Conservation (phyloP, 2,888 invertebrate genomes). For the Phorcus lineatus region DNA sequence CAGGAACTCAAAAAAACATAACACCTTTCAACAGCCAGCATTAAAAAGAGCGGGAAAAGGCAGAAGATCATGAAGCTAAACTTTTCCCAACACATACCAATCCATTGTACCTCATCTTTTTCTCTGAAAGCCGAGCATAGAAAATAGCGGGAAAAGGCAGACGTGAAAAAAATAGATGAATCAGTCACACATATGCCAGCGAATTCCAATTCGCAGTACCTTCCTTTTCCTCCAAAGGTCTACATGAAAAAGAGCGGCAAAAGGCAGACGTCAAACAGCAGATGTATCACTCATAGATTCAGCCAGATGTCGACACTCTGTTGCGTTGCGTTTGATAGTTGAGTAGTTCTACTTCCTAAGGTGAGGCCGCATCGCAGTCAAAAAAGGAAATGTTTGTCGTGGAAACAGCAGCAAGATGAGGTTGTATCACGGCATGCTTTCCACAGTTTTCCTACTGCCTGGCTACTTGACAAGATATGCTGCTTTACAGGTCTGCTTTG, state of each 20-base stretch:
- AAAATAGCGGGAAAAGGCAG: conserved; percentile 7
- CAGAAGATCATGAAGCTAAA: not conserved
- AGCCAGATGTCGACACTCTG: conserved; percentile 8
- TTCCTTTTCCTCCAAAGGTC: not conserved
- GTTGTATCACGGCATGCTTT: not conserved
- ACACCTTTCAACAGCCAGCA: not conserved
- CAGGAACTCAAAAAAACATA: too few species aligned
- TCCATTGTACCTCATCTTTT: too few species aligned
- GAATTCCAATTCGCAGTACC: too few species aligned
- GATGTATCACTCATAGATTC: not conserved
- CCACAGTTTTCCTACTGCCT: not conserved
- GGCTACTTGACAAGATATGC: conserved; percentile 2
- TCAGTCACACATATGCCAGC: not conserved
- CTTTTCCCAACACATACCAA: too few species aligned
- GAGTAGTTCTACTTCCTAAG: not conserved
- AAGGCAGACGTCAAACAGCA: conserved; percentile 1
- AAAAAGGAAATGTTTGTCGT: conserved; percentile 9
- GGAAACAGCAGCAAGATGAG: not conserved
- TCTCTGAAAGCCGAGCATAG: not conserved
- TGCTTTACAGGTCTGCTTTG: not conserved
- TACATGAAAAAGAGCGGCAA: not conserved
- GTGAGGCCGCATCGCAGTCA: not conserved
- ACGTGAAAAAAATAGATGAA: not conserved
- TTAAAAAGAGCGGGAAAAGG: not conserved
- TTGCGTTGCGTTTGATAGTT: not conserved